Evolutionary conservation across 2,888 invertebrate species (phyloP).

Genomic region (Xanthorhoe spadicearia): DNA sequence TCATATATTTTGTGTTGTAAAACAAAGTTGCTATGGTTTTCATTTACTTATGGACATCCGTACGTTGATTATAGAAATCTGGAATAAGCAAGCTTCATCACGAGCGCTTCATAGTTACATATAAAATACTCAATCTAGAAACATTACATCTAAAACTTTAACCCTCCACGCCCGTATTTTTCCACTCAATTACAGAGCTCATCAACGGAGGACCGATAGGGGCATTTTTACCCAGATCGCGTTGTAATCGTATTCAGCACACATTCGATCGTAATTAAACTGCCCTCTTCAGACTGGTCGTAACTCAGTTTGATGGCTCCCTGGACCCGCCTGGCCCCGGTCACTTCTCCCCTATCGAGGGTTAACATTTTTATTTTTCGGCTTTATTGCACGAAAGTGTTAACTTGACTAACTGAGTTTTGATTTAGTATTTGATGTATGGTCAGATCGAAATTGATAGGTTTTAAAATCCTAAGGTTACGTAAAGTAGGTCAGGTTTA

Average conservation of each 20-base stretch:
- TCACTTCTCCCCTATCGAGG: constrained; percentile 12
- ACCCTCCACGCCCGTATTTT: constrained; percentile 12
- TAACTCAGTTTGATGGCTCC: constrained; percentile 33
- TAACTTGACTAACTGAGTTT: constrained; percentile 5
- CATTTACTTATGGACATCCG: no score
- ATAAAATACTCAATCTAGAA: no score
- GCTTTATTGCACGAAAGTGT: constrained; percentile 10
- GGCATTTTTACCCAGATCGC: constrained; percentile 33
- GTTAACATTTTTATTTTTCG: constrained; percentile 20
- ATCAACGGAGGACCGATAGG: constrained; percentile 23
- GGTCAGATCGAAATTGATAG: no score
- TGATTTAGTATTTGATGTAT: neutral
- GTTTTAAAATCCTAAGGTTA: no score
- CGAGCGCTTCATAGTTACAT: no score
- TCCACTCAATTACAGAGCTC: constrained; percentile 25
- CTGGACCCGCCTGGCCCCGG: constrained; percentile 16
- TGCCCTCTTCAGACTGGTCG: constrained; percentile 31
- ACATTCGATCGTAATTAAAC: constrained; percentile 40
- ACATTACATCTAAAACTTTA: neutral
- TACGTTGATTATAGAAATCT: no score
- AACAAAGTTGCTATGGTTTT: no score
- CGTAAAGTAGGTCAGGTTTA: no score
- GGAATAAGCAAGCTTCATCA: no score
- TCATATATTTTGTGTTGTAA: no score
- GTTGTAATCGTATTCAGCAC: constrained; percentile 40